Percentiles rank a stretch among this genome's conserved stretches.
Evolutionary conservation across 2,797 vertebrate species (phyloP).

Genomic region (Tiaroga cobitis): DNA sequence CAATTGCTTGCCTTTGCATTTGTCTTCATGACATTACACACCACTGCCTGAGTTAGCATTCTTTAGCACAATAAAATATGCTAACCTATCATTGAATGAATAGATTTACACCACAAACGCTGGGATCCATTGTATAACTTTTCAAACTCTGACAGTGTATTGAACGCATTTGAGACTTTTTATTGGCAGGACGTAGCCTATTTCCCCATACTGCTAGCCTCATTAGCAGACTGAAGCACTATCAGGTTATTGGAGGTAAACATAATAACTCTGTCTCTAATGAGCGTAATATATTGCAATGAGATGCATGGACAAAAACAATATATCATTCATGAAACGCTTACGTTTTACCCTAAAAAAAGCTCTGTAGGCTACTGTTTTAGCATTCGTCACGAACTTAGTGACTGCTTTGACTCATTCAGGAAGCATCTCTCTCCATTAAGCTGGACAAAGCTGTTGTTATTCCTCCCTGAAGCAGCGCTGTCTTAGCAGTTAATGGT

Average conservation of each 20-base stretch:
- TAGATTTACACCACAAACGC: slow-evolving; percentile 1
- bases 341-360: slow-evolving; percentile 22
- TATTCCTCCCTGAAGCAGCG: slow-evolving; percentile 17
- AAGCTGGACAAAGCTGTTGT: slow-evolving; percentile 35
- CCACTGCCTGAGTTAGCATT: slow-evolving; percentile 23
- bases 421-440: slow-evolving; percentile 44
- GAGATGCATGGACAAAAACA: slow-evolving; percentile 25
- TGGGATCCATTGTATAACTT: background rate
- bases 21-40: slow-evolving; percentile 28
- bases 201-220: background rate
- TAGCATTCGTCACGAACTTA: slow-evolving; percentile 37
- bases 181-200: slow-evolving; percentile 15
- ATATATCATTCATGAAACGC: background rate
- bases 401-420: slow-evolving; percentile 56
- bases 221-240: slow-evolving; percentile 21
- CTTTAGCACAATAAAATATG: slow-evolving; percentile 10
- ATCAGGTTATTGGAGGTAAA: slow-evolving; percentile 26
- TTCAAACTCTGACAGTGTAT: background rate
- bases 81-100: slow-evolving; percentile 31
- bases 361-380: slow-evolving; percentile 45
- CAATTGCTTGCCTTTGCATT: slow-evolving; percentile 24
- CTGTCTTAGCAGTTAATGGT: slow-evolving; percentile 34
- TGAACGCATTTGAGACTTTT: slow-evolving; percentile 6
- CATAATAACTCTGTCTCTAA: slow-evolving; percentile 37
- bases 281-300: slow-evolving; percentile 12